Evolutionary conservation across 2,888 invertebrate genomes (phyloP).

Genomic region (Resseliella maxima): DNA sequence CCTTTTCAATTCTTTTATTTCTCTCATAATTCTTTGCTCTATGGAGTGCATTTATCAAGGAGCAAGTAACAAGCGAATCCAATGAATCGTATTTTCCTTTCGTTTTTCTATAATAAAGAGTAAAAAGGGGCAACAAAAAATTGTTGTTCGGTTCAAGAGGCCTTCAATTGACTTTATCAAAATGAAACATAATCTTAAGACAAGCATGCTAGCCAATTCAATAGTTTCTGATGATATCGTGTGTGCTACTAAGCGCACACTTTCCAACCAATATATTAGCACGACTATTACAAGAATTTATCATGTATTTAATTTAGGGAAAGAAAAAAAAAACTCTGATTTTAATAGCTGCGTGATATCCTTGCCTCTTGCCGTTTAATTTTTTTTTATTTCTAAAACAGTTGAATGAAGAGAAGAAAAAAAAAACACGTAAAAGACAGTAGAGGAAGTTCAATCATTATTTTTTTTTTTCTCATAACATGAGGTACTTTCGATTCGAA

Average conservation of each 20-base stretch:
- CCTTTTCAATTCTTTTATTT: slow-evolving; percentile 23
- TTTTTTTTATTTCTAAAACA: background rate
- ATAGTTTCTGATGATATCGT: background rate
- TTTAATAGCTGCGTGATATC: slow-evolving; percentile 51
- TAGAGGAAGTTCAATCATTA: background rate
- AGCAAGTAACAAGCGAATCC: slow-evolving; percentile 14
- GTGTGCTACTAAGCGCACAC: slow-evolving; percentile 8
- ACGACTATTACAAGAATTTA: slow-evolving; percentile 11
- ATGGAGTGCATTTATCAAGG: background rate
- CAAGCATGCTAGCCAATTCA: background rate
- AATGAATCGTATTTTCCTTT: background rate
- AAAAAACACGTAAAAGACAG: background rate
- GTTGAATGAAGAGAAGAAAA: background rate
- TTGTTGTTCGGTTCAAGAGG: background rate
- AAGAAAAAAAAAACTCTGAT: background rate
- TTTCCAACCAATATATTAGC: background rate
- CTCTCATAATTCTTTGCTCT: background rate
- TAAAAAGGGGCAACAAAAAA: background rate
- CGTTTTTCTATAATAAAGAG: background rate
- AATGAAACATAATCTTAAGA: background rate
- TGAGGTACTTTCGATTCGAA: background rate
- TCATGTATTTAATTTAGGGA: slow-evolving; percentile 8
- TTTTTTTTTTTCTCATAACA: background rate
- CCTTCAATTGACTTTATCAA: slow-evolving; percentile 5
- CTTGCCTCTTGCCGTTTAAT: background rate